Evolutionary conservation across 1,140 invertebrate genomes (phyloP).

Genomic region (Aphaenogaster rudis): DNA sequence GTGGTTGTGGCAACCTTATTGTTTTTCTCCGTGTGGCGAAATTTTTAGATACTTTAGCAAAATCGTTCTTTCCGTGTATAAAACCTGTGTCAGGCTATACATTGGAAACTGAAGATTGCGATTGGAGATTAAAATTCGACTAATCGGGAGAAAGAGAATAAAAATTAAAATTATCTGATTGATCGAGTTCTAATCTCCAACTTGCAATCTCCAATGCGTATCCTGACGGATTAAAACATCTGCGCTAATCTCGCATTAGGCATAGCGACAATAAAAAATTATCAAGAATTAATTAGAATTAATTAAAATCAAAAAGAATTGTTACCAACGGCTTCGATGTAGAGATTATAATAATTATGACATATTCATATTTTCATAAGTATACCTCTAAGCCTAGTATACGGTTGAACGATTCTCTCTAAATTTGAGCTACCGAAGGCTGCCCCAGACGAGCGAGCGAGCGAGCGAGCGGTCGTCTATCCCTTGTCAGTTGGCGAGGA

Average conservation of each 20-base stretch:
- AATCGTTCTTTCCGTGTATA: too few relatives aligned
- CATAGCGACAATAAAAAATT: not conserved
- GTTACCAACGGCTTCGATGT: not conserved
- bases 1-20: too few relatives aligned
- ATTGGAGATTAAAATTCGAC: too few relatives aligned
- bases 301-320: not conserved
- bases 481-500: slow-evolving; percentile 79
- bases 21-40: too few relatives aligned
- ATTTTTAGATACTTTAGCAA: too few relatives aligned
- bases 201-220: too few relatives aligned
- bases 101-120: too few relatives aligned
- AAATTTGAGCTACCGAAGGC: slow-evolving; percentile 79
- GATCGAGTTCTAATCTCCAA: too few relatives aligned
- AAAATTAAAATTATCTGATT: too few relatives aligned
- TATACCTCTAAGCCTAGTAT: not conserved
- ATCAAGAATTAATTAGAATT: not conserved
- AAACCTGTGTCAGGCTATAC: too few relatives aligned
- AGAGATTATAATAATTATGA: slow-evolving; percentile 36
- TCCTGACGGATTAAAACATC: not conserved
- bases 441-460: slow-evolving; percentile 71
- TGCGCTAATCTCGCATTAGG: not conserved
- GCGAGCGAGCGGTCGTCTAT: slow-evolving; percentile 57
- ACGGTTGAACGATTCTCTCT: slow-evolving; percentile 51
- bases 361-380: slow-evolving; percentile 25
- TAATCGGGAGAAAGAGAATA: too few relatives aligned